phyloP scores from a whole-genome alignment of 2,113 vertebrate species.

The Dasyprocta punctata region DNA sequence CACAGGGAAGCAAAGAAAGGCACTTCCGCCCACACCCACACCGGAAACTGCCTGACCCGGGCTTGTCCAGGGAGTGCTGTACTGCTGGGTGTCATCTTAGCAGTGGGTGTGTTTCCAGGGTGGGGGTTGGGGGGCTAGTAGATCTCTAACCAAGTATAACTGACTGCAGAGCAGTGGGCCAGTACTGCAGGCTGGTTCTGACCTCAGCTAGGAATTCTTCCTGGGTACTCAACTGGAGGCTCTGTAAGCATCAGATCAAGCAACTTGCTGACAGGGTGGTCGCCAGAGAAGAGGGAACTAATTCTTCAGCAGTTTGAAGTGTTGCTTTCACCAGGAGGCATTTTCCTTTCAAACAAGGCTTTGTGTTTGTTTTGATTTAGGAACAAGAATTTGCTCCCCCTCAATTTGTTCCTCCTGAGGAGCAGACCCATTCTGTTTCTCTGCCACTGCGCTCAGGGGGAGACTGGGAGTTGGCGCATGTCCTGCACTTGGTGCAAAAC shows the following conservation, averaged over 20 bases:
- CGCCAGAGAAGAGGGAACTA: not conserved
- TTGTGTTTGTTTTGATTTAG: not conserved
- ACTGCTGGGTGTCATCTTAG: rapidly evolving
- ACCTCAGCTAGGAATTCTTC: not conserved
- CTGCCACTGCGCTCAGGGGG: not conserved
- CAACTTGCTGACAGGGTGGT: not conserved
- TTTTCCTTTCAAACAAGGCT: not conserved
- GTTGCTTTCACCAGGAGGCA: not conserved
- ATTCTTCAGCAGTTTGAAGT: not conserved
- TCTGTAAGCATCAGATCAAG: not conserved
- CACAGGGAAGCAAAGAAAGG: not conserved
- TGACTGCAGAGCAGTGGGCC: not conserved
- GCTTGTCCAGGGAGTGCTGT: not conserved
- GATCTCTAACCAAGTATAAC: not conserved
- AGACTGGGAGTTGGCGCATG: not conserved
- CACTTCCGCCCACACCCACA: not conserved
- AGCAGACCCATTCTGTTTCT: not conserved
- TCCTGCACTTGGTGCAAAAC: not conserved
- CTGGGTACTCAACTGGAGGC: not conserved
- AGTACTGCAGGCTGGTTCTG: not conserved
- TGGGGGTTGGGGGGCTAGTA: rapidly evolving
- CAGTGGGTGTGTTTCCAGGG: rapidly evolving
- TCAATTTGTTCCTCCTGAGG: too few species aligned
- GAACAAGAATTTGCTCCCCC: not conserved
- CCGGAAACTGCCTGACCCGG: not conserved